Evolutionary conservation across 1,140 invertebrate species (phyloP), one percentile per base, ranked within the genome.

Genomic region (Bombus haemorrhoidalis): DNA sequence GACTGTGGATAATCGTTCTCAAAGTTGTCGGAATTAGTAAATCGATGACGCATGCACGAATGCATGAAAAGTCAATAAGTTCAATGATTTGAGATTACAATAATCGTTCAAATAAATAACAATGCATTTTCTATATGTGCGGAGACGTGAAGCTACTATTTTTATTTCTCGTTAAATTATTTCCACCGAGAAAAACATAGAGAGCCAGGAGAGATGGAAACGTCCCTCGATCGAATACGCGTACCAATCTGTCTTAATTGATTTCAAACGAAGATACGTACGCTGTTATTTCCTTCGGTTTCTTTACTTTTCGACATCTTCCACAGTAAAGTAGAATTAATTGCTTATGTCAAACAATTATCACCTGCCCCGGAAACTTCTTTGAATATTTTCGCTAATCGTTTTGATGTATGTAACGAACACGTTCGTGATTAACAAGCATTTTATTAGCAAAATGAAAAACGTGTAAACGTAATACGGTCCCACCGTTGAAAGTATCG

Each of bases 381-480:
- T 66, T 66, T 47, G 22, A 47, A 68, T 41, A 43, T 66, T 78
- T 64, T 53, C 25, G 32, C n/a, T 41, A 9, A 72, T 72, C 28
- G 13, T 43, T 13, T 43, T 41, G 0, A 39, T 28, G 13, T 25
- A 25, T n/a, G 28, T 41, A n/a, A 62, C 62, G 5, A 34, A 75
- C 12, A 22, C 43, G 62, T 47, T 34, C 8, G 28, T 37, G 10
- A 37, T 43, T 34, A 47, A 68, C n/a, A 39, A 68, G 62, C 32
- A 32, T 79, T 47, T 79, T 6, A n/a, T 79, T 47, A 10, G 22
- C 39, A 39, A 13, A 47, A 37, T 8, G 77, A 28, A n/a, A n/a
- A n/a, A 43, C 62, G 59, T 41, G 62, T 64, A 18, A 66, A 75
- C 47, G 76, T 80, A 66, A n/a, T 71, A 86, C 66, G 59, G 73